Base-by-base conservation (phyloP, 2,113 vertebrate genomes). In the Pantherophis guttatus region DNA sequence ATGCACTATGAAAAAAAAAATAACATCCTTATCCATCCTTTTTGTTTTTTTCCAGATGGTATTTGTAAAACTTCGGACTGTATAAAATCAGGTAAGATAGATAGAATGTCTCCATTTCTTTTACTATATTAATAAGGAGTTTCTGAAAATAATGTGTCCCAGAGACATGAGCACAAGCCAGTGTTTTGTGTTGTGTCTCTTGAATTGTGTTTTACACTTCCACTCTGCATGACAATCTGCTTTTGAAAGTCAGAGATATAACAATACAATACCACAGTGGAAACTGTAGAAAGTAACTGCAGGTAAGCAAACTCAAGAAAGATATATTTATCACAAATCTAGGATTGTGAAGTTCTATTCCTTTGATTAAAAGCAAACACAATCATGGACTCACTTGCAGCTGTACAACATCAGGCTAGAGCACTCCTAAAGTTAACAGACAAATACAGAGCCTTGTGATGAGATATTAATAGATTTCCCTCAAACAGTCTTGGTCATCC, bases 51-150 rank as follows among this genome's bases (percentile, higher is more conserved):
- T 96, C 95, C 92, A 99, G 99, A 98, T 97, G 98, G 98, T 44
- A 95, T 99, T 96, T 99, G 99, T 97, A 99, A 99, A 94, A 98
- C 99, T 29, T 97, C 99, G 92, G 98, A 98, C 95, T 99, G 99
- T 96, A 99, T 98, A 95, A 98, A 98, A 94, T 98, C 99, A 98
- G 99, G 99, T 99, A 98, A 98, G 98, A 93, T 93, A 39, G 91
- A 57, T 3, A 0, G 2, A 15, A n/a, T 12, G 93, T 87, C 94
- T 87, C 1, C 11, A 91, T 90, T 58, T 19, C 10, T 89, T 92
- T 2, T 87, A 1, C 62, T 39, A 50, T 29, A 54, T 2, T 50
- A 19, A 21, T 91, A 26, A 93, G 11, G 90, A 9, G 7, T 44
- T 91, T 86, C 6, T 52, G 93, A 91, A 70, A 19, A 88, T 62